Evolutionary conservation across 2,797 vertebrate species (phyloP).

Genomic region (Limnodromus scolopaceus): DNA sequence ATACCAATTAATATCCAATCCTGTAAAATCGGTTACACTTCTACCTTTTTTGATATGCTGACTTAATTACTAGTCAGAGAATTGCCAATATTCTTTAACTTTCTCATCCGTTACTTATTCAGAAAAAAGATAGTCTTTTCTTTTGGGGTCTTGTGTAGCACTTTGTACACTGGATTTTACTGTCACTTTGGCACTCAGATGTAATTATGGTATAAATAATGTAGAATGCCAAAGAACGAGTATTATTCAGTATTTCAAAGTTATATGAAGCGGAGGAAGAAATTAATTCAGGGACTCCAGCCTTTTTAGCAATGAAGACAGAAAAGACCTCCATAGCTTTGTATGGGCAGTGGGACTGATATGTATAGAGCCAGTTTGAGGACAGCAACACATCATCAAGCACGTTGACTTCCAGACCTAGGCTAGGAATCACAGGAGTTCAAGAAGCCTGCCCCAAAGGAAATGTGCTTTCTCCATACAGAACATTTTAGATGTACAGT

Average conservation of each 20-base stretch:
- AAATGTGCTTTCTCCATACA: neutral
- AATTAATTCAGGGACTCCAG: neutral
- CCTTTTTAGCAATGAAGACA: neutral
- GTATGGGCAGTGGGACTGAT: neutral
- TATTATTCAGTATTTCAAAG: neutral
- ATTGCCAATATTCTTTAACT: neutral
- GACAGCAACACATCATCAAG: neutral
- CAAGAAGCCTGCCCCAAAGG: neutral
- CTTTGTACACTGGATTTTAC: neutral
- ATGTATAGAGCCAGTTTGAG: neutral
- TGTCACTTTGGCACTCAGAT: neutral
- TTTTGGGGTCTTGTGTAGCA: fast-evolving
- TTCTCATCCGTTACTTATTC: neutral
- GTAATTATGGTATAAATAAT: neutral
- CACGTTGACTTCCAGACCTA: neutral
- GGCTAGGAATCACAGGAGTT: neutral
- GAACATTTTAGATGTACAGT: neutral
- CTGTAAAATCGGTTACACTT: neutral
- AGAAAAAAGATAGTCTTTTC: neutral
- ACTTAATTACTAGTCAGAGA: neutral
- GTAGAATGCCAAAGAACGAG: neutral
- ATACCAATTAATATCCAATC: neutral
- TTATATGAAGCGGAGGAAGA: neutral
- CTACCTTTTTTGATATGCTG: fast-evolving
- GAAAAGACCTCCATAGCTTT: neutral